Evolutionary conservation across 2,888 invertebrate species (phyloP).

Genomic region (Lasius platythorax): DNA sequence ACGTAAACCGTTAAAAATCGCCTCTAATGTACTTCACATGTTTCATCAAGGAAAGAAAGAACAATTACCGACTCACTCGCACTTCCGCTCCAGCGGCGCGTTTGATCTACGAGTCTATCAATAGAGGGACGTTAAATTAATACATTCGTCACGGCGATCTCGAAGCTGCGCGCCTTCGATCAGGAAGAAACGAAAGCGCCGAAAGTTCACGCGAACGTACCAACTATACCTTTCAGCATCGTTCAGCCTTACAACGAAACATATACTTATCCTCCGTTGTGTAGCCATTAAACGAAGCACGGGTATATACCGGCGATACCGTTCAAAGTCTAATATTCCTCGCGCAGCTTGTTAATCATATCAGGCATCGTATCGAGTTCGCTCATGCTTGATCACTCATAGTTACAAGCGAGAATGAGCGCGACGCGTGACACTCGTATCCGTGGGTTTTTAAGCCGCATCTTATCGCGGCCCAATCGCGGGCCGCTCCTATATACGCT

Average conservation of each 20-base stretch:
- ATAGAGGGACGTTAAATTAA: slow-evolving; percentile 35
- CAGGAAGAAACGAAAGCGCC: background rate
- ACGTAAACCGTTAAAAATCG: slow-evolving; percentile 30
- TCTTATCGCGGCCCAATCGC: slow-evolving; percentile 60
- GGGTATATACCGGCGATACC: slow-evolving; percentile 67
- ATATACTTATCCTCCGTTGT: slow-evolving; percentile 30
- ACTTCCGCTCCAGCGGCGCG: slow-evolving; percentile 37
- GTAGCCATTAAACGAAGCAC: slow-evolving; percentile 44
- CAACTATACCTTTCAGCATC: background rate
- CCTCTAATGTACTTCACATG: slow-evolving; percentile 13
- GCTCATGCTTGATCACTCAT: slow-evolving; percentile 69
- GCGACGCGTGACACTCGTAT: slow-evolving; percentile 71
- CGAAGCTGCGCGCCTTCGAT: background rate
- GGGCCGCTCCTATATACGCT: slow-evolving; percentile 57
- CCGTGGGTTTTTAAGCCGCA: slow-evolving; percentile 63
- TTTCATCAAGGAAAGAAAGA: slow-evolving; percentile 9
- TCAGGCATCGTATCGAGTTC: slow-evolving; percentile 66
- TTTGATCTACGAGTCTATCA: slow-evolving; percentile 42
- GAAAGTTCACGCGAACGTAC: background rate
- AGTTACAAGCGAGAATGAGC: slow-evolving; percentile 66
- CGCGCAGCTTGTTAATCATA: slow-evolving; percentile 71
- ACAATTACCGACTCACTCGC: slow-evolving; percentile 20
- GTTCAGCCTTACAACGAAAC: slow-evolving; percentile 9
- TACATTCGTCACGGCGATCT: slow-evolving; percentile 21
- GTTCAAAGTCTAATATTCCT: slow-evolving; percentile 67